These are phyloP conservation scores for Cyprinus carpio DNA, from an alignment of 2,113 vertebrate genomes.

Conservation along the genomic window DNA sequence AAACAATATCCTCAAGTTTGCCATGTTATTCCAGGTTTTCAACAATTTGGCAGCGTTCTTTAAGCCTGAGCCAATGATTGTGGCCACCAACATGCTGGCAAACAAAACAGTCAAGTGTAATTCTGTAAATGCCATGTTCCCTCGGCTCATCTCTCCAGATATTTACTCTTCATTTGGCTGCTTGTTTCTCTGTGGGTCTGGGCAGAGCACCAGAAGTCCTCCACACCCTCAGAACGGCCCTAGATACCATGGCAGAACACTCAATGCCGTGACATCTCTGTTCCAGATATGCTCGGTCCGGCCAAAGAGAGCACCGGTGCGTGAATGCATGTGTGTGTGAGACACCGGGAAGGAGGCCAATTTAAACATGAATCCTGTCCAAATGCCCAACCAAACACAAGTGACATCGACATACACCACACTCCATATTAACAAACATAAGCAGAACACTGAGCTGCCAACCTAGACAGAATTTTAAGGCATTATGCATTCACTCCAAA, in stretches of 20 bases:
- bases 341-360: conserved; percentile 9
- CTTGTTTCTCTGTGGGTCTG: conserved; percentile 5
- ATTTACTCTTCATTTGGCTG: background rate
- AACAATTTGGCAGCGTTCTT: background rate
- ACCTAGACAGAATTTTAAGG: background rate
- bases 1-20: background rate
- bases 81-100: conserved; percentile 2
- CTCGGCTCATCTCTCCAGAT: background rate
- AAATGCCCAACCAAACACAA: background rate
- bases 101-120: conserved; percentile 16
- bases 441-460: background rate
- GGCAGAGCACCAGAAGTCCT: conserved; percentile 23
- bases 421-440: background rate
- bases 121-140: conserved; percentile 10
- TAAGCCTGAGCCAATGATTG: background rate
- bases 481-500: too few relatives aligned
- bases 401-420: background rate
- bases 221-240: background rate
- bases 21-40: background rate
- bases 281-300: background rate
- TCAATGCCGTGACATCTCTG: conserved; percentile 24
- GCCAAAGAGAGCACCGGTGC: conserved; percentile 14
- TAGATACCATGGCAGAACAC: conserved; percentile 16
- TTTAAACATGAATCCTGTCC: background rate
- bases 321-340: conserved; percentile 8